phyloP scores from a whole-genome alignment of 2,797 vertebrate genomes.

The Sebastes hopkinsi region DNA sequence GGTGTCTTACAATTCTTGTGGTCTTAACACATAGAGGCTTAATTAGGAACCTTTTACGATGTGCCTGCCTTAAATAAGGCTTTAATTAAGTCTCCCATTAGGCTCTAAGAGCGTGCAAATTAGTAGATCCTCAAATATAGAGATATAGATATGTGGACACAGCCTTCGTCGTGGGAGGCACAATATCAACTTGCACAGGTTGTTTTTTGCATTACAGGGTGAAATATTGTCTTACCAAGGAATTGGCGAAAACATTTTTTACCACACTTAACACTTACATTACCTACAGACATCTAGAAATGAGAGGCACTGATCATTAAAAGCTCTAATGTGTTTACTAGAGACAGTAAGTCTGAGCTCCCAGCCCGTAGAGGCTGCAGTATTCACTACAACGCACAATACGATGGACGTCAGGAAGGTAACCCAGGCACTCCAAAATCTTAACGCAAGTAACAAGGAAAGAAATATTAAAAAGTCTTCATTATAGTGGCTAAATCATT shows the following conservation, averaged over 20 bases:
- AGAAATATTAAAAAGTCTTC: not conserved
- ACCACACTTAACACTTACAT: not conserved
- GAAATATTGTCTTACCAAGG: not conserved
- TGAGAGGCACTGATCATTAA: not conserved
- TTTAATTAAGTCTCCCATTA: slow-evolving; percentile 50
- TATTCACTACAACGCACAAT: not conserved
- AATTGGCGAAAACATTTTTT: not conserved
- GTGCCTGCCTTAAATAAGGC: slow-evolving; percentile 28
- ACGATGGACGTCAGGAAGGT: too few relatives aligned
- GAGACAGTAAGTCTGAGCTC: not conserved
- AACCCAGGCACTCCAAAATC: too few relatives aligned
- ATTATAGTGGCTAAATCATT: too few relatives aligned
- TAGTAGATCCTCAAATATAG: slow-evolving; percentile 24
- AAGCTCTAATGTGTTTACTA: not conserved
- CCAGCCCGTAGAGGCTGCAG: not conserved
- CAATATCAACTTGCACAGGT: not conserved
- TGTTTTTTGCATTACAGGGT: not conserved
- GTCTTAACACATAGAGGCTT: slow-evolving; percentile 40
- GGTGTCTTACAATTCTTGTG: slow-evolving; percentile 12
- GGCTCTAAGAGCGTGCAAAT: slow-evolving; percentile 20
- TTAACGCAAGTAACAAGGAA: not conserved
- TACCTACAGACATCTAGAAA: not conserved
- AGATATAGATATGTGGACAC: slow-evolving; percentile 1
- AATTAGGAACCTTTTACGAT: slow-evolving; percentile 41
- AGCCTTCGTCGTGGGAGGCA: not conserved